Base-by-base conservation (phyloP, 2,113 vertebrate species). In the Dipodomys merriami region DNA sequence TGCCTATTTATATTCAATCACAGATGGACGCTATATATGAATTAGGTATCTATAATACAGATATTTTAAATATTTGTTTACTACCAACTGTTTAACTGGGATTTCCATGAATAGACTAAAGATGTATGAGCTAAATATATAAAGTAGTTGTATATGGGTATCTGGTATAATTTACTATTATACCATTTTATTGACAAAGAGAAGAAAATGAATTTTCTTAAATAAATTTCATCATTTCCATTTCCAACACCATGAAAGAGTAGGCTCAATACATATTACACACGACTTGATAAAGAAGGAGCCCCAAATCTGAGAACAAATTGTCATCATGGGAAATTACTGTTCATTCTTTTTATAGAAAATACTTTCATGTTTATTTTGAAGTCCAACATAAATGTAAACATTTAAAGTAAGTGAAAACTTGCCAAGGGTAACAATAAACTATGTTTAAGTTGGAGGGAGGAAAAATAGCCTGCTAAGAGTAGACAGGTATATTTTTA, bases 381-480 rank as follows among this genome's bases (percentile, higher is more conserved):
- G 53, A 97, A 97, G 97, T 93, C 92, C 96, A 97, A 96, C 95
- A 97, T 96, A 97, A 98, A 97, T 95, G 97, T 97, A 98, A 98
- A 98, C 98, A 98, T 98, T 98, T 98, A 96, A 98, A 98, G 98
- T 97, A 98, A 98, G 97, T 95, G 97, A 97, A 98, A 98, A 97
- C 94, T 97, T 96, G 96, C 95, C 96, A 97, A 95, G 92, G 97
- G 96, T 98, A 98, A 98, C 98, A 98, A 98, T 98, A 96, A 97
- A 96, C 95, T 97, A 97, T 97, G 98, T 95, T 64, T 91, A 96
- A 97, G 95, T 96, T 96, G 96, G 94, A 95, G 95, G 95, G 95
- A 94, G 96, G 68, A 39, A 96, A 74, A 94, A 64, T 57, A 57
- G 53, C 71, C 91, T 98, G 94, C 96, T 97, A 97, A 97, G 94